These are phyloP conservation scores for Notodonta dromedarius DNA, from an alignment of 2,888 invertebrate species.

Conservation along the genomic window DNA sequence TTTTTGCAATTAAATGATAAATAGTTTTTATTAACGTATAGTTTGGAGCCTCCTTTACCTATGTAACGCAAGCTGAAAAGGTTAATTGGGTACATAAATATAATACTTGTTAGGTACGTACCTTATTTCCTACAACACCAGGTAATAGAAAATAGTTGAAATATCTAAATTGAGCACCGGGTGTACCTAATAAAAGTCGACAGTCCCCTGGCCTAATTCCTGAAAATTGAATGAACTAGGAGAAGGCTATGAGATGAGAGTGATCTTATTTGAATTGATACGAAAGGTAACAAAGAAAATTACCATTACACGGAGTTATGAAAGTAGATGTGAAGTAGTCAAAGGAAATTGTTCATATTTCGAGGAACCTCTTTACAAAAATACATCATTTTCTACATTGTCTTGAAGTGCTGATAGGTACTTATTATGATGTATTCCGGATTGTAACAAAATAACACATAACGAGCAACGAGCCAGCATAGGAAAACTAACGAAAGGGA, in stretches of 20 bases:
- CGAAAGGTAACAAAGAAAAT: constrained; percentile 56
- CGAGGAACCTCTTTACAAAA: neutral
- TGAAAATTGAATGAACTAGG: constrained; percentile 47
- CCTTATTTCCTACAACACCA: too few relatives aligned
- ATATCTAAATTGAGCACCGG: neutral
- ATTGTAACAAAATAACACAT: too few relatives aligned
- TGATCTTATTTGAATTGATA: constrained; percentile 59
- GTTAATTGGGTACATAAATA: too few relatives aligned
- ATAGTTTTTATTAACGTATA: too few relatives aligned
- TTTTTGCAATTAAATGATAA: too few relatives aligned
- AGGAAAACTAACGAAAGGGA: neutral
- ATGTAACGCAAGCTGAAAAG: too few relatives aligned
- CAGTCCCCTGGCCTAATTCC: constrained; percentile 30
- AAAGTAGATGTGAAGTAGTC: constrained; percentile 12
- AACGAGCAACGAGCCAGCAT: neutral
- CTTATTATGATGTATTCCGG: too few relatives aligned
- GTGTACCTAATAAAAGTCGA: constrained; percentile 1
- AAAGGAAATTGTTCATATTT: neutral
- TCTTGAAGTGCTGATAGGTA: too few relatives aligned
- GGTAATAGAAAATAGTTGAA: too few relatives aligned
- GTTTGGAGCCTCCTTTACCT: too few relatives aligned
- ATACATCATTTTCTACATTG: too few relatives aligned
- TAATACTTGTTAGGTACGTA: too few relatives aligned
- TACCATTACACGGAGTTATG: constrained; percentile 46
- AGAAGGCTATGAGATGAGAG: constrained; percentile 48